Evolutionary conservation across 2,888 invertebrate genomes (phyloP).

Genomic region (Acleris cristana): DNA sequence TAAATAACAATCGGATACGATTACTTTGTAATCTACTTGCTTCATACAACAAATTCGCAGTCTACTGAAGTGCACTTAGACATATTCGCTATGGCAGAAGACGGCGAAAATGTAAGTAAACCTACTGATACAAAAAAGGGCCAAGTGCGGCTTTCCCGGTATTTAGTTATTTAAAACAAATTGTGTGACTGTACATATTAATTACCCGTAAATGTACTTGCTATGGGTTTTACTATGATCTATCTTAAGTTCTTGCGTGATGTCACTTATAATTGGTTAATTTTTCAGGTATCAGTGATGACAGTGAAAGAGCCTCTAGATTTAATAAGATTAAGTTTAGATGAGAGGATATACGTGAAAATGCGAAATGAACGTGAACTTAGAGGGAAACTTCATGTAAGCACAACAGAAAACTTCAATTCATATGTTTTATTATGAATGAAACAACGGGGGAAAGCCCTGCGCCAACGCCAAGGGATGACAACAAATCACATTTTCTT

Average conservation of each 20-base stretch:
- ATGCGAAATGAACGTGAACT: slow-evolving; percentile 99
- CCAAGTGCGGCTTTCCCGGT: neutral
- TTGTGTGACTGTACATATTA: neutral
- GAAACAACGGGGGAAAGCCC: too few relatives aligned
- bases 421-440: too few relatives aligned
- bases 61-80: slow-evolving; percentile 11
- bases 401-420: slow-evolving; percentile 48
- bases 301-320: slow-evolving; percentile 99
- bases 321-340: slow-evolving; percentile 97
- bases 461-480: too few relatives aligned
- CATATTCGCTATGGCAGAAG: slow-evolving; percentile 66
- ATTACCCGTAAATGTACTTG: neutral
- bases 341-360: slow-evolving; percentile 99
- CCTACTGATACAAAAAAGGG: neutral
- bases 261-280: slow-evolving; percentile 42
- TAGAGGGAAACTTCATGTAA: slow-evolving; percentile 96
- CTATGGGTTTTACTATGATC: neutral
- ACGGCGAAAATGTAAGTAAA: slow-evolving; percentile 72
- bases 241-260: too few relatives aligned
- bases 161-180: neutral
- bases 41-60: neutral
- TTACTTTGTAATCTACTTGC: neutral
- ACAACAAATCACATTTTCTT: neutral
- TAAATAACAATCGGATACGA: too few relatives aligned
- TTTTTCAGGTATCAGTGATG: slow-evolving; percentile 89